Base-by-base conservation (phyloP, 2,888 invertebrate genomes). In the Mythimna loreyi region DNA sequence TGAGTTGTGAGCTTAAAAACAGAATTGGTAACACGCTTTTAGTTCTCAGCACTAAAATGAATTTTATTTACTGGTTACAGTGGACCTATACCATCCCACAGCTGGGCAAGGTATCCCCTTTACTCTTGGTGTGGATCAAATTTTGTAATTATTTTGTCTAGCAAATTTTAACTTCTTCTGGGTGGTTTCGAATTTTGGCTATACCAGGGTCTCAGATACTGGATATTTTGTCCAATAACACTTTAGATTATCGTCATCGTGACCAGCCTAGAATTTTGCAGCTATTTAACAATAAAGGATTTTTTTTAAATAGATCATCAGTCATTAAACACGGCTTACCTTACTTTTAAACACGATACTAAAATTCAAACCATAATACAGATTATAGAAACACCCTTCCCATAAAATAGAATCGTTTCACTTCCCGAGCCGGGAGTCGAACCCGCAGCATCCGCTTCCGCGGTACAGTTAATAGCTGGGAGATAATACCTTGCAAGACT, bases 371-470 rank as follows among this genome's bases (percentile, higher is more conserved):
- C 25, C 5, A 33, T 61, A 63, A 13, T 4, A 25, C 7, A 25
- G 5, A 25, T n/a, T 21, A 50, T 45, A 55, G 16, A 67, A 28
- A 52, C 67, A 45, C 60, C 45, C 23, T 66, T 21, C 19, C 21
- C 33, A 71, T 67, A 61, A 61, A 70, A 76, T 50, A 57, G 23
- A 60, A 53, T 63, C 59, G 47, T 74, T 67, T 72, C 45, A 75
- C 67, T 78, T 71, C 60, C 56, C 33, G 23, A 66, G 30, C 67
- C 61, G 66, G 73, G 78, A 75, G 21, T 75, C 68, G 57, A 78
- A 75, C 80, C 82, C 72, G 21, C 80, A 69, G 71, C 77, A 83
- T 86, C 87, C 85, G 85, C 72, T 84, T 83, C 85, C 84, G 80
- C 66, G 59, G 61, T 50, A 58, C 59, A 63, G 69, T 63, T 80